Base-by-base conservation (phyloP, 2,797 vertebrate species). In the Lutjanus campechanus region DNA sequence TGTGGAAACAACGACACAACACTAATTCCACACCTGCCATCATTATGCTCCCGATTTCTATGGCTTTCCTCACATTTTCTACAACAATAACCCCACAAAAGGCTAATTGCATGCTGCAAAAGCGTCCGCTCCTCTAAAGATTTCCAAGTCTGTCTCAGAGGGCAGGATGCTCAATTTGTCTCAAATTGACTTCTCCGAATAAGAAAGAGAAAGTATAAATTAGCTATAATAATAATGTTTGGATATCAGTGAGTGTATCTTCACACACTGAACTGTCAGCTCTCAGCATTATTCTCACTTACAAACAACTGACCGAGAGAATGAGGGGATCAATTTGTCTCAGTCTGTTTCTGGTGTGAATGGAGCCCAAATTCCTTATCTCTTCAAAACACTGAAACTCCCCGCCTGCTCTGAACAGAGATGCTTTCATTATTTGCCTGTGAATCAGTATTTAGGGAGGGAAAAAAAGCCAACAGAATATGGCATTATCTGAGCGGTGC, bases 351-450 rank as follows among this genome's bases (percentile, higher is more conserved):
- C 89, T 89, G 87, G 76, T 90, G 77, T 88, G 85, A 92, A 86
- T 88, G 78, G 74, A 91, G 86, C 84, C 84, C 83, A 91, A 84
- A 86, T 83, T 88, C 83, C 91, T 95, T 96, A 95, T 95, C 94
- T 91, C 87, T 78, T 73, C 53, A 69, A 88, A 94, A 93, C 93
- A 95, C 90, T 90, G 81, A 81, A 92, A 89, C 83, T 88, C 91
- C 89, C 90, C 73, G 78, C 89, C 87, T 84, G 89, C 88, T 86
- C 77, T 75, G 76, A 55, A 87, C 85, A 83, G 71, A 91, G 86
- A 89, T 82, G 84, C 84, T 85, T 85, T 90, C 84, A 93, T 88
- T 93, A 93, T 92, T 92, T 90, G 77, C 80, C 81, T 75, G 49
- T 93, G 88, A 92, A 89, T 89, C 82, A 78, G 85, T 89, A 90